These are phyloP conservation scores for Netelia virgata DNA, from an alignment of 2,888 invertebrate species.

Conservation along the genomic window DNA sequence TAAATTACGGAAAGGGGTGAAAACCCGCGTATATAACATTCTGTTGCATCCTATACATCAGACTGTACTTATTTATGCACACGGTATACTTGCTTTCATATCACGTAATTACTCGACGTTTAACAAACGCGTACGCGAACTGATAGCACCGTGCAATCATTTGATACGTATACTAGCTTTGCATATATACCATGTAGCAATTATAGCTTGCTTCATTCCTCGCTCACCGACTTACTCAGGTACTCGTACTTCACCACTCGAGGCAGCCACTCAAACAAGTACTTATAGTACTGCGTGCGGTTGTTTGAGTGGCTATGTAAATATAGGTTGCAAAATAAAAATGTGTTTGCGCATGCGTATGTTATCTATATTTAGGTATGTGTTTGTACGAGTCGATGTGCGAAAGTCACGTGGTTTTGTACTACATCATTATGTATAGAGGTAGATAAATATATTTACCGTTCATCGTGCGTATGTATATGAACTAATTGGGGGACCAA, in stretches of 20 bases:
- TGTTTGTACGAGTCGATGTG: too few species aligned
- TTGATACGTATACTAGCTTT: not conserved
- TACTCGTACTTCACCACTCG: too few species aligned
- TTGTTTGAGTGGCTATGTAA: too few species aligned
- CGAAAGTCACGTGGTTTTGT: too few species aligned
- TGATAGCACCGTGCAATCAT: conserved; percentile 6
- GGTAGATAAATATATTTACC: too few species aligned
- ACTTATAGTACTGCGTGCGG: too few species aligned
- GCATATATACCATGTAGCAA: not conserved
- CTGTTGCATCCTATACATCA: not conserved
- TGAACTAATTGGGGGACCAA: not conserved
- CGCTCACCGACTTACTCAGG: not conserved
- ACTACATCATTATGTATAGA: too few species aligned
- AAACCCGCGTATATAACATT: not conserved
- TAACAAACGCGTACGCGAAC: conserved; percentile 36
- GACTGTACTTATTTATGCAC: not conserved
- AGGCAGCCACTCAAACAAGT: too few species aligned
- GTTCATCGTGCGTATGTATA: not conserved
- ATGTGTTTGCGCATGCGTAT: too few species aligned
- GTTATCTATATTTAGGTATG: too few species aligned
- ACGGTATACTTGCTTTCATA: conserved; percentile 14
- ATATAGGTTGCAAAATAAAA: too few species aligned
- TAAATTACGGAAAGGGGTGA: not conserved
- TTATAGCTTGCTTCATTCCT: not conserved
- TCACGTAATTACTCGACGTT: conserved; percentile 46